Evolutionary conservation across 2,888 invertebrate species (phyloP), one percentile per base, ranked within the genome.

Genomic region (Stenolophus ochropezus): DNA sequence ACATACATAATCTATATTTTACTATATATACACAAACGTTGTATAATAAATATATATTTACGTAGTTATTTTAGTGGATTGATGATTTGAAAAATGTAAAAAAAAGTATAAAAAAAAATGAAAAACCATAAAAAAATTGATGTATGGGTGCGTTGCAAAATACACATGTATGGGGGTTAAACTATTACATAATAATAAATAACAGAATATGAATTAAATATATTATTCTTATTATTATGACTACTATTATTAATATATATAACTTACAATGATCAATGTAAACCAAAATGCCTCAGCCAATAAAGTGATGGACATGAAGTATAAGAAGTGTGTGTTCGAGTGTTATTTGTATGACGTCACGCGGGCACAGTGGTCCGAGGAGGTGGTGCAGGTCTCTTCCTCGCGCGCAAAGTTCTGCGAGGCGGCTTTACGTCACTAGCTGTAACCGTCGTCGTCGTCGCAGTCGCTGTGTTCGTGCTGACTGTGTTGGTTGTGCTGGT

Each of bases 261-360:
- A 88, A 89, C 87, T 87, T 78, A 82, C 65, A 86, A 89, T 87
- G 88, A 88, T 89, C 88, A 88, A 89, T 89, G 89, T 89, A 89
- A 89, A 89, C 74, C 47, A 81, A 89, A 89, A 89, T 89, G 89
- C 89, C 89, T 89, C 89, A 89, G 89, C 89, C 89, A 89, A 89
- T 89, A 89, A 87, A 89, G 61, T 65, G 75, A 87, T 87, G 87
- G 88, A 88, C 86, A 88, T 87, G 75, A 81, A 75, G 25, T 49
- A 49, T 73, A 49, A 73, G 16, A 18, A 53, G 53, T 53, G 51
- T 53, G 25, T 75, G 73, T 33, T 20, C 21, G 20, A 49, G 23
- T 51, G 33, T 71, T 71, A 14, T 74, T 51, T 23, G 14, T 18
- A 53, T 53, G 23, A 21, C 25, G 73, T 73, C 73, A 73, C 23